phyloP scores from a whole-genome alignment of 2,888 invertebrate species.

The Andrena praecox region DNA sequence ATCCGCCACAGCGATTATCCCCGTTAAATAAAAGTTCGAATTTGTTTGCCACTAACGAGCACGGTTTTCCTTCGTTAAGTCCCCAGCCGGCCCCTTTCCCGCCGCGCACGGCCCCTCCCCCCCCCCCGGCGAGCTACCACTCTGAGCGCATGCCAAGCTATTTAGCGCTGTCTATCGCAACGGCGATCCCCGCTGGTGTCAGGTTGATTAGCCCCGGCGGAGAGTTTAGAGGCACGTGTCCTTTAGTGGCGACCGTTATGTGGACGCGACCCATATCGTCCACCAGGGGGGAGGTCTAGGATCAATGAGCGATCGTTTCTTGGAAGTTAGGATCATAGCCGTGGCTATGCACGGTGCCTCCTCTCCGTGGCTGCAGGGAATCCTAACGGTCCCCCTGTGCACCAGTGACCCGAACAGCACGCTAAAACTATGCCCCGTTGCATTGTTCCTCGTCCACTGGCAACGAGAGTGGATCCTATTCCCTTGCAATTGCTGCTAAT shows the following conservation, averaged over 20 bases:
- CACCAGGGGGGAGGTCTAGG: slow-evolving; percentile 67
- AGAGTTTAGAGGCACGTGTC: slow-evolving; percentile 71
- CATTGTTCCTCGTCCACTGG: slow-evolving; percentile 49
- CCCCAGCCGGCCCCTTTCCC: no score
- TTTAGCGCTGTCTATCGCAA: slow-evolving; percentile 58
- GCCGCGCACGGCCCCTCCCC: no score
- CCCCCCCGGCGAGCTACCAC: no score
- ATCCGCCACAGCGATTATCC: no score
- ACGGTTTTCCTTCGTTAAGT: no score
- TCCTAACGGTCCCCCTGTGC: slow-evolving; percentile 70
- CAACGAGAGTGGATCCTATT: slow-evolving; percentile 28
- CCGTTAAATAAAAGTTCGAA: no score
- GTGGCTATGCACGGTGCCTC: slow-evolving; percentile 70
- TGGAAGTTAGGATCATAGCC: slow-evolving; percentile 72
- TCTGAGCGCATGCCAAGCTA: slow-evolving; percentile 15
- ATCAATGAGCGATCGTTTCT: slow-evolving; percentile 73
- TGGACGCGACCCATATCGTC: slow-evolving; percentile 76
- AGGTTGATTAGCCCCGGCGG: slow-evolving; percentile 73
- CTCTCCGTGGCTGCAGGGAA: slow-evolving; percentile 55
- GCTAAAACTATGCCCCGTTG: slow-evolving; percentile 58
- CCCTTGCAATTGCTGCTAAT: slow-evolving; percentile 39
- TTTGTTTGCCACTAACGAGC: no score
- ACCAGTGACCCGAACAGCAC: slow-evolving; percentile 69
- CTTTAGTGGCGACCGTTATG: slow-evolving; percentile 74
- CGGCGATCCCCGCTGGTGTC: slow-evolving; percentile 70